Evolutionary conservation across 2,888 invertebrate species (phyloP).

Genomic region (Pediacus dermestoides): DNA sequence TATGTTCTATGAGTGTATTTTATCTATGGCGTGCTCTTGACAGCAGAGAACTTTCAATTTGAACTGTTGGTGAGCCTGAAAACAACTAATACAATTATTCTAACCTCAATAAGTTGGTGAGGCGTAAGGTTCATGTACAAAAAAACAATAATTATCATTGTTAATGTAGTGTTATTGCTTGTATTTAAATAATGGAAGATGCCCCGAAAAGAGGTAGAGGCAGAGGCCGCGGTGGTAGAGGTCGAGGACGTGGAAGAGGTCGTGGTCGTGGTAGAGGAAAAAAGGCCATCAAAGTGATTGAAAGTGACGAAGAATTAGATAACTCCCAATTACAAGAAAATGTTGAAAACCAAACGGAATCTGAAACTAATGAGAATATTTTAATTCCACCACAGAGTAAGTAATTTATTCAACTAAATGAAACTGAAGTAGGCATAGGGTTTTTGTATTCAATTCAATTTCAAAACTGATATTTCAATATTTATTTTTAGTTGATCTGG

Average conservation of each 20-base stretch:
- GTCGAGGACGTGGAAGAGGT: slow-evolving; percentile 73
- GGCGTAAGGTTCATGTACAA: too few species aligned
- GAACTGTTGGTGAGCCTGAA: too few species aligned
- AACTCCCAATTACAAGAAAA: slow-evolving; percentile 37
- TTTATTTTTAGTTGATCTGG: slow-evolving; percentile 67
- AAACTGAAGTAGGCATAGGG: not conserved
- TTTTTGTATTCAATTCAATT: slow-evolving; percentile 5
- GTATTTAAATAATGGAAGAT: too few species aligned
- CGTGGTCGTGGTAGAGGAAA: slow-evolving; percentile 68
- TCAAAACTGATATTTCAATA: slow-evolving; percentile 9
- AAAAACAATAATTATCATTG: too few species aligned
- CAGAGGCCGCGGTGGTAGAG: slow-evolving; percentile 74
- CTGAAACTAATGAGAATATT: slow-evolving; percentile 52
- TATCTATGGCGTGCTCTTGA: too few species aligned
- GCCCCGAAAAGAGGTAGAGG: slow-evolving; percentile 62
- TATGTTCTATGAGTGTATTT: too few species aligned
- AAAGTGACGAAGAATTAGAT: slow-evolving; percentile 60
- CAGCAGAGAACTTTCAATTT: too few species aligned
- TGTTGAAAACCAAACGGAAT: slow-evolving; percentile 48
- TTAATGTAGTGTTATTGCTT: too few species aligned
- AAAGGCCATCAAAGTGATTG: slow-evolving; percentile 68
- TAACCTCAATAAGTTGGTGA: too few species aligned
- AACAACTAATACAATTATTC: too few species aligned
- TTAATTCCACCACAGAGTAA: slow-evolving; percentile 47
- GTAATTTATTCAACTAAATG: slow-evolving; percentile 5